A percentile compares a stretch with the other conserved stretches of the same genome.
These are phyloP conservation scores for Cetonia aurata DNA, from an alignment of 2,888 invertebrate species.

Conservation along the genomic window DNA sequence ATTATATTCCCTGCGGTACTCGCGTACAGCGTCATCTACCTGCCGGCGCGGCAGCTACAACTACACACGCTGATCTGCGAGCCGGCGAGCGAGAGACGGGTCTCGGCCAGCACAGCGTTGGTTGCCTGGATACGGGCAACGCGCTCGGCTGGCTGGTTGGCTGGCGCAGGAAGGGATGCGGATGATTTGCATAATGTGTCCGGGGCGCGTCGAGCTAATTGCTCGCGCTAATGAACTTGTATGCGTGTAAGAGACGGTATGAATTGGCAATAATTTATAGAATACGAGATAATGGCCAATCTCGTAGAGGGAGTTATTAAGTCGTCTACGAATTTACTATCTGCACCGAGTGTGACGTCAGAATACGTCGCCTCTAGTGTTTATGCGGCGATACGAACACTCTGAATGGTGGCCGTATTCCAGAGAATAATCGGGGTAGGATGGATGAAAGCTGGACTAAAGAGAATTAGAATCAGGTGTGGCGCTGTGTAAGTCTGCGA, in stretches of 20 bases:
- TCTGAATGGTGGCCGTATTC: too few relatives aligned
- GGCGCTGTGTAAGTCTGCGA: too few relatives aligned
- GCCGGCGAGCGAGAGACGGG: not conserved
- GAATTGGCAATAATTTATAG: conserved; percentile 57
- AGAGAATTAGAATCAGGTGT: too few relatives aligned
- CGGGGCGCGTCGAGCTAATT: conserved; percentile 54
- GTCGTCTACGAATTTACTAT: conserved; percentile 28
- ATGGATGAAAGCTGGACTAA: too few relatives aligned
- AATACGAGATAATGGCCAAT: conserved; percentile 56
- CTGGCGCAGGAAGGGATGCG: conserved; percentile 44
- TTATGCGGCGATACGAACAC: too few relatives aligned
- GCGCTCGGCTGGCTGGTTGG: conserved; percentile 55
- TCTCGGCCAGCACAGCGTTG: not conserved
- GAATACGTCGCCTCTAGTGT: too few relatives aligned
- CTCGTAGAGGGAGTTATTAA: conserved; percentile 35
- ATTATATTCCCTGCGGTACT: not conserved
- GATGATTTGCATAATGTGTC: conserved; percentile 57
- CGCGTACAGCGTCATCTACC: not conserved
- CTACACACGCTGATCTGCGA: not conserved
- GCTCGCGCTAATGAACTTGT: conserved; percentile 60
- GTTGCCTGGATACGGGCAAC: not conserved
- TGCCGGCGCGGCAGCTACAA: not conserved
- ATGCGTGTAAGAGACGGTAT: conserved; percentile 57
- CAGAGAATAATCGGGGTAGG: too few relatives aligned
- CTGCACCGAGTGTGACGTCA: not conserved